These are phyloP conservation scores for Elegia similella DNA, from an alignment of 2,888 invertebrate genomes.

Conservation along the genomic window DNA sequence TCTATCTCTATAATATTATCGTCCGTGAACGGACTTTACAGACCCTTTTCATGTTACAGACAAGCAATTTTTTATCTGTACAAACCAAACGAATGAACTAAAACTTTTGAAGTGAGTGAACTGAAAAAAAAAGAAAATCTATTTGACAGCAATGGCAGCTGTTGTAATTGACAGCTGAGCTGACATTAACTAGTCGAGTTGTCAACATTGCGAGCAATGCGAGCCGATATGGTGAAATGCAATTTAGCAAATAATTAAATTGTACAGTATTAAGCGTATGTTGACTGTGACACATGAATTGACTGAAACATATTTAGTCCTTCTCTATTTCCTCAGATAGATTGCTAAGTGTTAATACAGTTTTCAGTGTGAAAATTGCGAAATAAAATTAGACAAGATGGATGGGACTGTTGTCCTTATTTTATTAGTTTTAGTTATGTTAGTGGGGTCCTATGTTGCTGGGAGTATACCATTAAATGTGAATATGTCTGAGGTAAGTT, in stretches of 20 bases:
- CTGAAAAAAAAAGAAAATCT: background rate
- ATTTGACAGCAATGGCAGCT: background rate
- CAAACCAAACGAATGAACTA: background rate
- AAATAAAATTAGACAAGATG: slow-evolving; percentile 74
- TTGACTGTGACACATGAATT: background rate
- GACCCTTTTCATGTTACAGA: too few species aligned
- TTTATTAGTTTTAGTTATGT: slow-evolving; percentile 94
- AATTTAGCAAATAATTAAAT: background rate
- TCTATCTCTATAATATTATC: too few species aligned
- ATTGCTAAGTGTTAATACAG: background rate
- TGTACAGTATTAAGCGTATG: background rate
- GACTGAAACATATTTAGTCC: background rate
- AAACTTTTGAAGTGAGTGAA: background rate
- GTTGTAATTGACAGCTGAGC: background rate
- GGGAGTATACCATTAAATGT: slow-evolving; percentile 97
- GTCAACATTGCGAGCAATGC: slow-evolving; percentile 28
- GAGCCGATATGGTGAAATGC: slow-evolving; percentile 14
- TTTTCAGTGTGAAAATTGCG: slow-evolving; percentile 12
- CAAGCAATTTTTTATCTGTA: background rate
- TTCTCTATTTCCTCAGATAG: background rate
- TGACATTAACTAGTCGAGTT: slow-evolving; percentile 24
- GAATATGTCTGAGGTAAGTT: slow-evolving; percentile 93
- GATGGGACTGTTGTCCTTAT: slow-evolving; percentile 92
- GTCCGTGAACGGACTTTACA: too few species aligned
- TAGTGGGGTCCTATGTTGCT: slow-evolving; percentile 96